A percentile compares a stretch with the other conserved stretches of the same genome.
phyloP scores from a whole-genome alignment of 2,797 vertebrate species.

The Rhadinocentrus ornatus region DNA sequence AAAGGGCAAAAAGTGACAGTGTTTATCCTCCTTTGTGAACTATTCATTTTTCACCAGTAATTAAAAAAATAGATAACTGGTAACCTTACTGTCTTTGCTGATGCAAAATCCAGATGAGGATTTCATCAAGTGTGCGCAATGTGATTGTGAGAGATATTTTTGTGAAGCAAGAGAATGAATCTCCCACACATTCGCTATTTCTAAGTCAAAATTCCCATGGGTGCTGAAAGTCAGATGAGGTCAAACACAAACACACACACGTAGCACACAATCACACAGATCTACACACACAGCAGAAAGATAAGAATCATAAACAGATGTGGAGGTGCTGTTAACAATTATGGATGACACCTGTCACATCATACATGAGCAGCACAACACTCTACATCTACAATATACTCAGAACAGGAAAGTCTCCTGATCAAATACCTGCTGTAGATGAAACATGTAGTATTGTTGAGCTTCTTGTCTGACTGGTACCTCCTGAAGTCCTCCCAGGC shows the following conservation, averaged over 20 bases:
- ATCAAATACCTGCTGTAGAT: conserved; percentile 90
- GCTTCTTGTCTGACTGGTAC: conserved; percentile 87
- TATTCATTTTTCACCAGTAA: conserved; percentile 68
- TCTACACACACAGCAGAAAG: conserved; percentile 46
- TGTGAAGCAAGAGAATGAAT: conserved; percentile 77
- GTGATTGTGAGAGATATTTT: conserved; percentile 71
- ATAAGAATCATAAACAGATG: conserved; percentile 52
- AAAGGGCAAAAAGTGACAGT: conserved; percentile 40
- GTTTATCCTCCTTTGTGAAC: conserved; percentile 62
- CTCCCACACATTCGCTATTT: conserved; percentile 83
- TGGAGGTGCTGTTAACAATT: conserved; percentile 14
- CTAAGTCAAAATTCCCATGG: conserved; percentile 81
- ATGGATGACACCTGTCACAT: conserved; percentile 21
- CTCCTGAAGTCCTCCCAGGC: conserved; percentile 92
- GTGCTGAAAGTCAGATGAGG: conserved; percentile 71
- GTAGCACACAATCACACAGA: conserved; percentile 31
- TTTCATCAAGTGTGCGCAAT: conserved; percentile 75
- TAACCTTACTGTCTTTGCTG: conserved; percentile 72
- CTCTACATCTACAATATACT: neutral
- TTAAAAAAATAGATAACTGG: conserved; percentile 76
- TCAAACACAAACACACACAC: conserved; percentile 52
- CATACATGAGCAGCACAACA: conserved; percentile 4
- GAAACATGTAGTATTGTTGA: conserved; percentile 87
- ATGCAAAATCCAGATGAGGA: conserved; percentile 74
- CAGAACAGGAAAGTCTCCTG: neutral